Base-by-base conservation (phyloP, 2,113 vertebrate species). In the Dendropsophus ebraccatus region DNA sequence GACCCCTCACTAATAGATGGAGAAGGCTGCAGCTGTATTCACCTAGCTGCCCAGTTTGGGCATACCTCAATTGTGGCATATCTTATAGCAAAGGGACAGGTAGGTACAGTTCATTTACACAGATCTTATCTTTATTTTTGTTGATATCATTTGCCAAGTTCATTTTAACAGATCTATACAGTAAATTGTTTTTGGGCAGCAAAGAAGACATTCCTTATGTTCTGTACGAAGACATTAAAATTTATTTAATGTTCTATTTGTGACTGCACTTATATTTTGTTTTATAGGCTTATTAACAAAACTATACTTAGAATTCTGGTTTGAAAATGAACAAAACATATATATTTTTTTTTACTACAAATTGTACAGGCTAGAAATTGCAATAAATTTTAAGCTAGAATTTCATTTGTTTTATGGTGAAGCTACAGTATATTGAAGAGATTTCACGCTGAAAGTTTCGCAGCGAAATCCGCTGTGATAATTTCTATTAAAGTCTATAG, bases 61-160 rank as follows among this genome's bases (percentile, higher is more conserved):
- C 98, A 99, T 93, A 99, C 98, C 82, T 99, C 98, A 58, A 99
- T 99, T 89, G 98, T 99, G 92, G 98, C 98, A 86, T 99, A 99
- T 92, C 96, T 99, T 85, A 99, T 99, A 89, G 98, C 98, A 90
- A 99, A 99, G 91, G 97, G 97, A 93, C 97, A 98, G 98, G 98
- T 99, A 94, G 32, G 30, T 67, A 19, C 30, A 21, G 8, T 21
- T 37, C 21, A 30, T 70, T 70, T 69, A 19, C 5, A 32, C 35
- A 32, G 25, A 4, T 25, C 23, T 10, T 62, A 62, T 65, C 60
- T 65, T 65, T 58, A 9, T 58, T 58, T 58, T 23, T 58, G 54
- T 1, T 6, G 9, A 58, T 58, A 58, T 8, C 5, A 8, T 58
- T 17, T 52, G 16, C 8, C 8, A 21, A 58, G 54, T 10, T 16